Base-by-base conservation (phyloP, 2,113 vertebrate genomes). In the Puntigrus tetrazona region DNA sequence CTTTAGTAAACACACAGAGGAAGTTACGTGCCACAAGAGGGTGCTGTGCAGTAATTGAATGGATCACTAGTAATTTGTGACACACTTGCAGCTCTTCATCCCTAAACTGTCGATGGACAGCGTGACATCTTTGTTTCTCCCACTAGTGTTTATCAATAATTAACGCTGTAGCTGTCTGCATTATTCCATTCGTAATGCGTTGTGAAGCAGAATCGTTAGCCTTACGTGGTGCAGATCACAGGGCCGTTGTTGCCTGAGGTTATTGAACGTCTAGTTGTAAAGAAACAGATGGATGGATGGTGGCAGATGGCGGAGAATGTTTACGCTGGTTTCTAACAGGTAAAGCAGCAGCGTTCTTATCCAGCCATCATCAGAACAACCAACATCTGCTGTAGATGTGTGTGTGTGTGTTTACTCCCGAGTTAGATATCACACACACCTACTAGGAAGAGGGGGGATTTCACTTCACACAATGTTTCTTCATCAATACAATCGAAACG, bases 31-130 rank as follows among this genome's bases (percentile, higher is more conserved):
- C 88, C 93, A 92, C 89, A 77, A 91, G 93, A 45, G 7, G 87
- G 91, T n/a, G 86, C 89, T 91, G 87, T 84, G 89, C 85, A 74
- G 84, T 88, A 89, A 78, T 83, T 75, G 3, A 77, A 45, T 22
- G 25, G 1, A n/a, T 67, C 5, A 27, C 41, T 31, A 11, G 22
- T 25, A 36, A 61, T 29, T 14, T 72, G 5, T 45, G 16, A 69
- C 63, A 63, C 59, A 69, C 34, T 38, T 38, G 10, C 36, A 36
- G 5, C 75, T 61, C 77, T 43, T 5, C 14, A 31, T 72, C n/a
- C 14, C 38, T 59, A 57, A 84, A 45, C 50, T 50, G 27, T 70
- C 22, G 34, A 38, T 57, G 14, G 77, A 41, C 36, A 41, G 55
- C 36, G 43, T 38, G 36, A 10, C 36, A 29, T 78, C 77, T 79